Conservation (phyloP, 2,888 invertebrate species). For the Xanthorhoe spadicearia region DNA sequence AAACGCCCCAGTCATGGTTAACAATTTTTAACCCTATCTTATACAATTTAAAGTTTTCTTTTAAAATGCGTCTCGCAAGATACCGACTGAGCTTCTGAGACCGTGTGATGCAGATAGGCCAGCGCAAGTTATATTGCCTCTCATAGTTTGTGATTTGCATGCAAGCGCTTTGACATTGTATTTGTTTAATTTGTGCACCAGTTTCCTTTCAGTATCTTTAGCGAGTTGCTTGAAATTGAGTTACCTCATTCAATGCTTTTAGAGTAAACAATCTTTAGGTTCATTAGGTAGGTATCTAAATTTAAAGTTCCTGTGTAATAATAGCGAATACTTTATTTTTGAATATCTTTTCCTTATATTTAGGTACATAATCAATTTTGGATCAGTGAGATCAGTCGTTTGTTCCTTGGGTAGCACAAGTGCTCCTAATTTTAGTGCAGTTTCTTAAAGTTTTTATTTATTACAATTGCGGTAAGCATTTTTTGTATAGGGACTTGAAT, state of each 20-base stretch:
- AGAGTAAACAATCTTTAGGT: neutral
- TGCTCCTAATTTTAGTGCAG: too few relatives aligned
- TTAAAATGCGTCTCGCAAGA: neutral
- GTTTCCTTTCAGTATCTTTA: neutral
- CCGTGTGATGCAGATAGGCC: neutral
- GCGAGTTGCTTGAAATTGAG: neutral
- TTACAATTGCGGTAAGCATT: too few relatives aligned
- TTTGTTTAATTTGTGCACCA: neutral
- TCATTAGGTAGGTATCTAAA: too few relatives aligned
- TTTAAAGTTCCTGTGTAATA: too few relatives aligned
- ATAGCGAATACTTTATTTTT: too few relatives aligned
- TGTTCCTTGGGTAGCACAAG: too few relatives aligned
- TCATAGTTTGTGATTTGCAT: neutral
- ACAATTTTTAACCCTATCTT: neutral
- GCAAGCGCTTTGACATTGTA: neutral
- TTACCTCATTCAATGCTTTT: neutral
- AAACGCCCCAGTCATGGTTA: too few relatives aligned
- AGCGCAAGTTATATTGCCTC: slow-evolving; percentile 1
- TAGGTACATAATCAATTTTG: too few relatives aligned
- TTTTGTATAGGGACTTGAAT: too few relatives aligned
- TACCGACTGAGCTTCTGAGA: neutral
- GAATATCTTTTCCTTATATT: too few relatives aligned
- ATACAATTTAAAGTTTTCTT: neutral
- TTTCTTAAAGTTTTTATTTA: too few relatives aligned
- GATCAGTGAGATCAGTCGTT: too few relatives aligned